These are phyloP conservation scores for Parochlus steinenii DNA, from an alignment of 2,888 invertebrate genomes.

Conservation along the genomic window DNA sequence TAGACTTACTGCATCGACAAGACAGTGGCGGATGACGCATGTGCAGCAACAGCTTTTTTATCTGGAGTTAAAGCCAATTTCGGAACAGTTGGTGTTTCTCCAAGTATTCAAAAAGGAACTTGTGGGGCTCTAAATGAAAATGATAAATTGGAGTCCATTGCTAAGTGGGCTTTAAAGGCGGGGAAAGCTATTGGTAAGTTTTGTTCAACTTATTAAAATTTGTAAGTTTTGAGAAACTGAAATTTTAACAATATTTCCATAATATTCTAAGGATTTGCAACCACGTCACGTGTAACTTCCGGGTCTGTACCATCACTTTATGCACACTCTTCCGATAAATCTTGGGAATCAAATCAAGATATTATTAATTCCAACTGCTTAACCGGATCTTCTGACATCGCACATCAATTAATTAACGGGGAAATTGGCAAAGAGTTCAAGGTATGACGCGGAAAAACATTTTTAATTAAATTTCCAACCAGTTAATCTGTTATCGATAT, in stretches of 20 bases:
- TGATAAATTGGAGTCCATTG: slow-evolving; percentile 35
- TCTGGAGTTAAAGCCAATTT: slow-evolving; percentile 34
- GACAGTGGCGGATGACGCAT: slow-evolving; percentile 38
- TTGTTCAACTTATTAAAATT: background rate
- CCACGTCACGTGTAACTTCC: slow-evolving; percentile 38
- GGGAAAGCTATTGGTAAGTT: slow-evolving; percentile 27
- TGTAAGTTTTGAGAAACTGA: background rate
- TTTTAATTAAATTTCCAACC: background rate
- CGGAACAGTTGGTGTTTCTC: slow-evolving; percentile 34
- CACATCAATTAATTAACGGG: slow-evolving; percentile 34
- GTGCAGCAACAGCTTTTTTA: slow-evolving; percentile 35
- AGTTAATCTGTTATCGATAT: slow-evolving; percentile 15
- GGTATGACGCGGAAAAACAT: slow-evolving; percentile 22
- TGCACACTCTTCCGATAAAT: slow-evolving; percentile 35
- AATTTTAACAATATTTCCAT: no score
- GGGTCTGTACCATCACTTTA: slow-evolving; percentile 36
- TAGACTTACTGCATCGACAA: slow-evolving; percentile 36
- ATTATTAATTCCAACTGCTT: slow-evolving; percentile 22
- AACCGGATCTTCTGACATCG: slow-evolving; percentile 36
- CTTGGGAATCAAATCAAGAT: slow-evolving; percentile 37
- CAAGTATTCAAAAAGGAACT: slow-evolving; percentile 30
- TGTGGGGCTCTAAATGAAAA: slow-evolving; percentile 31
- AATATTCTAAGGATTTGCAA: slow-evolving; percentile 33
- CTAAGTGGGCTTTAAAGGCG: slow-evolving; percentile 37
- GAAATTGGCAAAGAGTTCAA: slow-evolving; percentile 36